A percentile compares a stretch with the other conserved stretches of the same genome.
Evolutionary conservation across 23 tunicate species (phyloP).

Genomic region (Halocynthia roretzi): DNA sequence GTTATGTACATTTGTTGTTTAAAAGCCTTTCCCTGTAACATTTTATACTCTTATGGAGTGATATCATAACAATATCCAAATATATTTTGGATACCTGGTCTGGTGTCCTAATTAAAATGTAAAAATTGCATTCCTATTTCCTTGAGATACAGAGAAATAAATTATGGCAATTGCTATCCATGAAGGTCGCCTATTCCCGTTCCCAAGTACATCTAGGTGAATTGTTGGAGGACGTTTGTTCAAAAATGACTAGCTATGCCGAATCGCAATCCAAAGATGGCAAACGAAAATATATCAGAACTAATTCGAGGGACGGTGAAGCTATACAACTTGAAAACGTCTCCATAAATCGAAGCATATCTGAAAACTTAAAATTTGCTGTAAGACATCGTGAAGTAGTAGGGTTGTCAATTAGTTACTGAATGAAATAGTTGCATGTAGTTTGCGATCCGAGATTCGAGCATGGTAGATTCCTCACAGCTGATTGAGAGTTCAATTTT

Average conservation of each 20-base stretch:
- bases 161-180: neutral
- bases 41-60: neutral
- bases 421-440: neutral
- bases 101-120: too few relatives aligned
- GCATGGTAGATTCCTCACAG: neutral
- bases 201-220: slow-evolving; percentile 71
- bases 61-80: too few relatives aligned
- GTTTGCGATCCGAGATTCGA: neutral
- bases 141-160: neutral
- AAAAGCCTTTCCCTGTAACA: neutral
- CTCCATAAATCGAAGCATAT: slow-evolving; percentile 6
- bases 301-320: slow-evolving; percentile 23
- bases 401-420: neutral
- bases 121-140: neutral
- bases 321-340: slow-evolving; percentile 10
- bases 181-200: slow-evolving; percentile 55
- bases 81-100: too few relatives aligned
- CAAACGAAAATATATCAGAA: slow-evolving; percentile 23
- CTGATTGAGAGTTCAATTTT: neutral
- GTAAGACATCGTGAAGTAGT: slow-evolving; percentile 11
- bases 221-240: slow-evolving; percentile 75
- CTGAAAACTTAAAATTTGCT: slow-evolving; percentile 21
- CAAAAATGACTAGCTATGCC: slow-evolving; percentile 70
- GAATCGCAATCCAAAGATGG: slow-evolving; percentile 36
- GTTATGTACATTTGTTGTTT: neutral